Base-by-base conservation (phyloP, 2,113 vertebrate species). In the Myanophis thanlyinensis region DNA sequence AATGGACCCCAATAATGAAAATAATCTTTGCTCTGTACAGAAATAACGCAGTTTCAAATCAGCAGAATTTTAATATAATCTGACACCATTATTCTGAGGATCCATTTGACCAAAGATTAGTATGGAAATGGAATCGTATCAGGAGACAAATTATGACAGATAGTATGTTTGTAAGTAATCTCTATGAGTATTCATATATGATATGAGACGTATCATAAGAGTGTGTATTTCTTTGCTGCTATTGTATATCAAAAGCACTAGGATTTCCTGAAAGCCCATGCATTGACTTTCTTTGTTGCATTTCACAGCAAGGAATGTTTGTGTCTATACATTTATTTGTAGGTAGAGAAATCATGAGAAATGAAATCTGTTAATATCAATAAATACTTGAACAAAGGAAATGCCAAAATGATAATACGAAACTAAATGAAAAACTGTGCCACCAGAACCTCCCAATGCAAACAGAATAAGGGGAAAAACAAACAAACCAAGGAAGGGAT, bases 371-470 rank as follows among this genome's bases (percentile, higher is more conserved):
- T 53, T 88, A 88, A 87, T n/a, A 85, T 85, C 73, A 89, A 48
- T 89, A 89, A 85, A 85, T 0, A 80, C 18, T 46, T 85, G 67
- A 30, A 85, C 91, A 89, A 92, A 89, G 9, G 87, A 35, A 89
- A 85, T 54, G 87, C 30, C 73, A 92, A 59, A 59, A 40, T 20
- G 56, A 22, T 2, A 40, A 27, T 84, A 85, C 67, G 20, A 89
- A 89, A 49, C 87, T 92, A 47, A 85, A 89, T 44, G 47, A 85
- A 80, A 49, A 85, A 85, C 18, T 25, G 3, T 85, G 67, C 44
- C 87, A 59, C 40, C 88, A 85, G 92, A 92, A 59, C 88, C 73
- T 89, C 92, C 88, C 92, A 89, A 54, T 85, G 92, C 92, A 92
- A 92, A 92, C 73, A 89, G 88, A 59, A 23, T 47, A 40, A 49